phyloP scores from a whole-genome alignment of 2,888 invertebrate species.

The Ferrisia virgata region DNA sequence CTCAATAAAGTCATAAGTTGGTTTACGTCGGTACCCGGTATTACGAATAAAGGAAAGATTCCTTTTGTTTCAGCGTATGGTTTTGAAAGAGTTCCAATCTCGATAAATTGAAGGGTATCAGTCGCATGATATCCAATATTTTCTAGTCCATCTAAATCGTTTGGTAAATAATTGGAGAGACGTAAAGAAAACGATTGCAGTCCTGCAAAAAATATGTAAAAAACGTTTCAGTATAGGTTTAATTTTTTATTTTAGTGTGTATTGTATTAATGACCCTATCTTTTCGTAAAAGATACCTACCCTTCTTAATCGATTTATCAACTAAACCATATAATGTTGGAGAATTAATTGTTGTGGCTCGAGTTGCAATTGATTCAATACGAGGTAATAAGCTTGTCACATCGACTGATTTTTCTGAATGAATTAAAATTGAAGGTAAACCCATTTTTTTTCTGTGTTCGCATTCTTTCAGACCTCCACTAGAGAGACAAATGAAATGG shows the following conservation, averaged over 20 bases:
- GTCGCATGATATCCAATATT: slow-evolving; percentile 20
- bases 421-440: background rate
- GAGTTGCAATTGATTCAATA: background rate
- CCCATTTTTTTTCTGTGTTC: slow-evolving; percentile 3
- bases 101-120: slow-evolving; percentile 52
- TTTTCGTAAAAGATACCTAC: background rate
- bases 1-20: slow-evolving; percentile 51
- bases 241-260: background rate
- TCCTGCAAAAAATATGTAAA: background rate
- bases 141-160: slow-evolving; percentile 37
- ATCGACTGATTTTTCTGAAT: background rate
- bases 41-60: slow-evolving; percentile 53
- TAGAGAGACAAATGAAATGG: slow-evolving; percentile 10
- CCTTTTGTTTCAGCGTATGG: slow-evolving; percentile 51
- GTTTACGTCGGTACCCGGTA: slow-evolving; percentile 53
- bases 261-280: background rate
- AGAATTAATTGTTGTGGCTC: background rate
- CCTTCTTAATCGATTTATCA: background rate
- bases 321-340: background rate
- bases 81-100: slow-evolving; percentile 53
- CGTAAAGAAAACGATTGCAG: background rate
- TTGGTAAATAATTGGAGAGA: slow-evolving; percentile 35
- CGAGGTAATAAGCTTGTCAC: background rate
- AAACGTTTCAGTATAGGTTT: too few species aligned
- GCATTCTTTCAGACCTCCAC: slow-evolving; percentile 36